A percentile compares a stretch with the other conserved stretches of the same genome.
Evolutionary conservation across 2,888 invertebrate species (phyloP).

Genomic region (Amiota communis): DNA sequence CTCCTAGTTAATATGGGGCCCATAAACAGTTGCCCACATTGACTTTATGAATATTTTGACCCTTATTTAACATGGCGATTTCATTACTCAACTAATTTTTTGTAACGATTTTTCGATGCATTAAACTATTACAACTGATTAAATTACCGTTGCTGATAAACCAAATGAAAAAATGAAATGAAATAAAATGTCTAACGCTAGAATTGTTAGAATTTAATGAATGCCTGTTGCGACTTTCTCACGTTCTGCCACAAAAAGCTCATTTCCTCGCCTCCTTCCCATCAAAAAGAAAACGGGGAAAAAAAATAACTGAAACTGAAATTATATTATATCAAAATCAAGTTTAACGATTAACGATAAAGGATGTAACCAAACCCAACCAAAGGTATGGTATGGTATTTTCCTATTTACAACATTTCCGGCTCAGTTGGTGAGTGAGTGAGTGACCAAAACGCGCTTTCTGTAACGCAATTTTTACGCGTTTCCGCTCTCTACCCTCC

Average conservation of each 20-base stretch:
- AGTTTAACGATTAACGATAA: conserved; percentile 19
- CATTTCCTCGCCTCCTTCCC: neutral
- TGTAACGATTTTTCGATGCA: too few species aligned
- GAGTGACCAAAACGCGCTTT: conserved; percentile 7
- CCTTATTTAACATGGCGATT: too few species aligned
- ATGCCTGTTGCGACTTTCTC: conserved; percentile 21
- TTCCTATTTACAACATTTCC: conserved; percentile 55
- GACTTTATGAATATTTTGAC: too few species aligned
- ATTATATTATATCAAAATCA: conserved; percentile 10
- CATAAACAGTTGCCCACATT: too few species aligned
- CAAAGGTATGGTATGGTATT: conserved; percentile 13
- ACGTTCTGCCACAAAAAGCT: conserved; percentile 14
- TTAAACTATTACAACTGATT: too few species aligned
- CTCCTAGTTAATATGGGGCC: too few species aligned
- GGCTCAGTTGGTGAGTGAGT: conserved; percentile 32
- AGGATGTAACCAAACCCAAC: conserved; percentile 14
- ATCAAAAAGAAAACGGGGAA: neutral
- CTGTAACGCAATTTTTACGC: conserved; percentile 17
- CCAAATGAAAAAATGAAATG: too few species aligned
- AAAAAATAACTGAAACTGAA: neutral
- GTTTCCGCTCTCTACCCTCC: neutral
- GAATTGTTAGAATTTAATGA: conserved; percentile 6
- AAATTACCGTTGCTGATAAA: too few species aligned
- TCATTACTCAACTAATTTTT: too few species aligned
- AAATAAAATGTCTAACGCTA: too few species aligned